Evolutionary conservation across 64 coral and sea anemone genomes (phyloP).

Genomic region (Actinia equina): DNA sequence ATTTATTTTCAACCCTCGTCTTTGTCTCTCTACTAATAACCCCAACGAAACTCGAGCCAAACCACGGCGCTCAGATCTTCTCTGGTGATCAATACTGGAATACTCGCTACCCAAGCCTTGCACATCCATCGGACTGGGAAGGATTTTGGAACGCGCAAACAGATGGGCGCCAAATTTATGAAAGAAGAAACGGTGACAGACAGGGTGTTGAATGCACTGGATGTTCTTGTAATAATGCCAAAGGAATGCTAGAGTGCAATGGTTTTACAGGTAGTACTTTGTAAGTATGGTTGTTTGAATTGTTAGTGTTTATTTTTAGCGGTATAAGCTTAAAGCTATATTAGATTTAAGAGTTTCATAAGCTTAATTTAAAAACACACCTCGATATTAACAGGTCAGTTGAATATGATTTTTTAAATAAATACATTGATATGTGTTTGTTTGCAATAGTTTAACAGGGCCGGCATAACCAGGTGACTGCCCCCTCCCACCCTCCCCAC

Average conservation of each 20-base stretch:
- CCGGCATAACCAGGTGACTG: no score
- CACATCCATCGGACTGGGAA: slow-evolving; percentile 58
- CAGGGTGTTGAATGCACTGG: slow-evolving; percentile 2
- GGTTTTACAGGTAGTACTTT: slow-evolving; percentile 14
- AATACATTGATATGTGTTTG: no score
- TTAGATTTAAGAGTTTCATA: no score
- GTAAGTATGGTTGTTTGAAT: slow-evolving; percentile 50
- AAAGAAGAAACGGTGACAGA: slow-evolving; percentile 34
- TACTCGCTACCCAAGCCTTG: slow-evolving; percentile 40
- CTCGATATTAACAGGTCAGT: no score
- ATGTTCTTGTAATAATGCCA: slow-evolving; percentile 29
- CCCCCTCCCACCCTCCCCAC: no score
- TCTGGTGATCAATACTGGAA: slow-evolving; percentile 71
- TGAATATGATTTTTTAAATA: no score
- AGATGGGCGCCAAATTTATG: slow-evolving; percentile 45
- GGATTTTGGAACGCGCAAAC: slow-evolving; percentile 70
- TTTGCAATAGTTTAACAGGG: no score
- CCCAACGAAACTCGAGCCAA: slow-evolving; percentile 1
- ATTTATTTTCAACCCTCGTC: neutral
- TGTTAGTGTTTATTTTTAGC: no score
- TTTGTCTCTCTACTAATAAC: neutral
- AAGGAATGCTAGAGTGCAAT: slow-evolving; percentile 38
- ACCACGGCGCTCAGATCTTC: slow-evolving; percentile 40
- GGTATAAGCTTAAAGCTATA: no score
- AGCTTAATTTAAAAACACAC: no score